These are phyloP conservation scores for Gephyroberyx darwinii DNA, from an alignment of 2,797 vertebrate species.

Conservation along the genomic window DNA sequence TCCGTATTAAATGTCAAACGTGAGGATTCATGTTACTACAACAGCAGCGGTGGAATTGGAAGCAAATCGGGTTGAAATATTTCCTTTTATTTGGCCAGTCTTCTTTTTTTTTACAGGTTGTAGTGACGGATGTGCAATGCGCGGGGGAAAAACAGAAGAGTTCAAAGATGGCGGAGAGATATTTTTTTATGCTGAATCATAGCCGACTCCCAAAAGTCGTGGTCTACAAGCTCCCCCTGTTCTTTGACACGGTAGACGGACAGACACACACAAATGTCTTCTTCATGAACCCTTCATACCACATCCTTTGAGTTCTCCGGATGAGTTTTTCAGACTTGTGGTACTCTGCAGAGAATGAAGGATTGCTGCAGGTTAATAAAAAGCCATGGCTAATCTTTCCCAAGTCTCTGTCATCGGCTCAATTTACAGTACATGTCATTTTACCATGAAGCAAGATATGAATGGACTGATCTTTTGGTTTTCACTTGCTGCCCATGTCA, in stretches of 20 bases:
- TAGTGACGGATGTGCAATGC: slow-evolving; percentile 21
- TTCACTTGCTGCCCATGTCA: slow-evolving; percentile 52
- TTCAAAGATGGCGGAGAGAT: slow-evolving; percentile 55
- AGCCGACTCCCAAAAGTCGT: slow-evolving; percentile 57
- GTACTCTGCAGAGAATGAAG: slow-evolving; percentile 31
- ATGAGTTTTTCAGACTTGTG: slow-evolving; percentile 47
- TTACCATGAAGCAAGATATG: slow-evolving; percentile 42
- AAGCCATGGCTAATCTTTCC: slow-evolving; percentile 37
- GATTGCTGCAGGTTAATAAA: slow-evolving; percentile 42
- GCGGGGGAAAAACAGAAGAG: slow-evolving; percentile 42
- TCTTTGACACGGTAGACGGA: slow-evolving; percentile 42
- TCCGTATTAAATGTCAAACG: background rate
- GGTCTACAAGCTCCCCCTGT: slow-evolving; percentile 56
- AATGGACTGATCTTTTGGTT: slow-evolving; percentile 61
- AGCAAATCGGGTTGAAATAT: background rate
- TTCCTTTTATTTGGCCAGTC: background rate
- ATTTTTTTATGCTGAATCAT: slow-evolving; percentile 78
- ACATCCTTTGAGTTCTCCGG: slow-evolving; percentile 30
- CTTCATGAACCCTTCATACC: slow-evolving; percentile 31
- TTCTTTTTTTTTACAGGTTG: slow-evolving; percentile 58
- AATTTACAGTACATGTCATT: slow-evolving; percentile 36
- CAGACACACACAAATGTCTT: slow-evolving; percentile 42
- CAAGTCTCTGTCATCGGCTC: slow-evolving; percentile 28
- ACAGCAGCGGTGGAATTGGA: background rate
- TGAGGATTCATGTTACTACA: background rate